Conservation (phyloP, 2,113 vertebrate species). For the Pongo abelii region DNA sequence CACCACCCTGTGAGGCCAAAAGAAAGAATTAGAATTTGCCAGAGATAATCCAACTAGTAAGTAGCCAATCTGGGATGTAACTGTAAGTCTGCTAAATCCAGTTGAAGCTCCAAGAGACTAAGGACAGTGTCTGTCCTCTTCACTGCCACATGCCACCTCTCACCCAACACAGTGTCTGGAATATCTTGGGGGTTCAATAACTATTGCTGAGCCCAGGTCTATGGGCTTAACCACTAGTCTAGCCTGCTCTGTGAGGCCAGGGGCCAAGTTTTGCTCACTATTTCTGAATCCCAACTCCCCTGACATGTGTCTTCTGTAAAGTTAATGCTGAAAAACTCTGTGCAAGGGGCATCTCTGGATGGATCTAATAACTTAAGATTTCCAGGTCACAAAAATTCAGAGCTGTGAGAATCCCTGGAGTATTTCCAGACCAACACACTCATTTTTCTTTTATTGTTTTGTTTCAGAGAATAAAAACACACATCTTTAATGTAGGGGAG, state of each 20-base stretch:
- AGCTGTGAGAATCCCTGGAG: neutral
- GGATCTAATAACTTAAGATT: neutral
- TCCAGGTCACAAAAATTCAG: neutral
- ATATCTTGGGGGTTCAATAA: neutral
- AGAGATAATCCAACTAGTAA: neutral
- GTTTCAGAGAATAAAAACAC: neutral
- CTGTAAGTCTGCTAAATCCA: neutral
- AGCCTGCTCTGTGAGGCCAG: neutral
- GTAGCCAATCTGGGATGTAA: neutral
- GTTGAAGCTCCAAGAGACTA: neutral
- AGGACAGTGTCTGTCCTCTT: neutral
- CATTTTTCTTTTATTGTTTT: neutral
- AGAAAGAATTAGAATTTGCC: neutral
- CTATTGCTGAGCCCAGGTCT: no score
- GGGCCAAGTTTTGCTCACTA: neutral
- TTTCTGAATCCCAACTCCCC: neutral
- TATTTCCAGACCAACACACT: neutral
- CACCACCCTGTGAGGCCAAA: neutral
- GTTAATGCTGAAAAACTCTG: neutral
- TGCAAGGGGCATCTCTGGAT: neutral
- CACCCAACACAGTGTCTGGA: neutral
- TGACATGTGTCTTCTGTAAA: neutral
- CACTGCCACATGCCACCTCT: rapidly evolving
- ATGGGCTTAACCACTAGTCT: neutral
- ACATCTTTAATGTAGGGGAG: neutral